Evolutionary conservation across 2,113 vertebrate species (phyloP).

Genomic region (Ptilorrhoa leucosticta): DNA sequence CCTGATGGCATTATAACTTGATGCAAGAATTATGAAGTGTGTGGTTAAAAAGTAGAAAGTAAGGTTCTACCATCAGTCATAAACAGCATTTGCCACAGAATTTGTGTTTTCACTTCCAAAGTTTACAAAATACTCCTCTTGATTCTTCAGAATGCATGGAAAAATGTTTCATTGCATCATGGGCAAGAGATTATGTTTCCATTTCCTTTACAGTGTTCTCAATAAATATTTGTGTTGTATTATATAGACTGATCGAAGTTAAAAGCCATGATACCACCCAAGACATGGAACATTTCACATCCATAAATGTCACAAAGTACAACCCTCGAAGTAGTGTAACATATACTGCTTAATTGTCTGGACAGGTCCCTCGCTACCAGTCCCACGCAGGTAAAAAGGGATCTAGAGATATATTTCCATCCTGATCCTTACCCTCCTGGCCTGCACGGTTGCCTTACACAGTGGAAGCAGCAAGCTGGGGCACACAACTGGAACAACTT

Average conservation of each 20-base stretch:
- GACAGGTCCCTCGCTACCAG: neutral
- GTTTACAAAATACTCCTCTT: neutral
- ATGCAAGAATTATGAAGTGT: neutral
- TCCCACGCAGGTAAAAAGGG: neutral
- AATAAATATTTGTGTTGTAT: slow-evolving; percentile 10
- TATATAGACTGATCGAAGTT: slow-evolving; percentile 27
- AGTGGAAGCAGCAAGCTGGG: neutral
- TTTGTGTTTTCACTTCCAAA: neutral
- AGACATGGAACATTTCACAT: slow-evolving; percentile 1
- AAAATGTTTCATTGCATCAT: slow-evolving; percentile 33
- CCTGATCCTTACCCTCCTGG: neutral
- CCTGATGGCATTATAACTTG: neutral
- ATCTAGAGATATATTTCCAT: neutral
- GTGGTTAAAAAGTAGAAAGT: neutral
- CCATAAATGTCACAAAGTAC: neutral
- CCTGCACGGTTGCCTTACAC: neutral
- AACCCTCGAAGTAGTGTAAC: neutral
- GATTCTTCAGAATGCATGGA: neutral
- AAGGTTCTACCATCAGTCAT: neutral
- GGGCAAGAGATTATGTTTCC: neutral
- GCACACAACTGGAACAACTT: neutral
- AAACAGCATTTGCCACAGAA: neutral
- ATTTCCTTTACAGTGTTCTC: neutral
- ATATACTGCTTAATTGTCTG: neutral
- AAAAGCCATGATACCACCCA: neutral